Evolutionary conservation across 2,797 vertebrate species (phyloP), one percentile per base, ranked within the genome.

Genomic region (Tokudaia muenninki): DNA sequence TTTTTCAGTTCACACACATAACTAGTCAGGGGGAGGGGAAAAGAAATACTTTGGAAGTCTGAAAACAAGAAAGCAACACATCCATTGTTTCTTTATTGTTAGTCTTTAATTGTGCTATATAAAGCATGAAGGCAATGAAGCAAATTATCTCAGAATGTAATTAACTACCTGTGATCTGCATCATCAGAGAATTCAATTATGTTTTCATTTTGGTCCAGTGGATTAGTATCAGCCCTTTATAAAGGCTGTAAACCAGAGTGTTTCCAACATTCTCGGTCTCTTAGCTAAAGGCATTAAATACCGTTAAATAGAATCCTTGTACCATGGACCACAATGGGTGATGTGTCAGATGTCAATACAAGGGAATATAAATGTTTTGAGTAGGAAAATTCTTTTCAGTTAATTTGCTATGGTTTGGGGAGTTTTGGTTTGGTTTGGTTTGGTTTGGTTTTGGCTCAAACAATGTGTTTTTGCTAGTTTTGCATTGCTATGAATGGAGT

Each of bases 51-150:
- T 92, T 90, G 37, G 41, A 92, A 22, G 19, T 26, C 63, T 92
- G 74, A 90, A 75, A 77, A 87, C 70, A 34, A 52, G 24, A 82
- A 95, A 97, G 67, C 47, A 78, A 29, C 17, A 77, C 13, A 44
- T 29, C 37, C 37, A 6, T 11, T 94, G 55, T 82, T 50, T 93
- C 44, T 87, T n/a, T 83, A 22, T 86, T 82, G 34, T 83, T 86
- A 86, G 59, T 52, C 59, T 89, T 94, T 87, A 92, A 81, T 95
- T n/a, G 21, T 70, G 29, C 75, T 80, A 29, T 59, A 22, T 78
- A 89, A 93, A 96, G 65, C 31, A 87, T 63, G 90, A 96, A 70
- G 70, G 57, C 10, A 87, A 63, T 7, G 93, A 95, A 74, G 10
- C 29, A 93, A 82, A 80, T 19, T 61, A 29, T 75, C 57, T 17